Evolutionary conservation across 2,888 invertebrate genomes (phyloP), one percentile per base, ranked within the genome.

Genomic region (Papilio protenor): DNA sequence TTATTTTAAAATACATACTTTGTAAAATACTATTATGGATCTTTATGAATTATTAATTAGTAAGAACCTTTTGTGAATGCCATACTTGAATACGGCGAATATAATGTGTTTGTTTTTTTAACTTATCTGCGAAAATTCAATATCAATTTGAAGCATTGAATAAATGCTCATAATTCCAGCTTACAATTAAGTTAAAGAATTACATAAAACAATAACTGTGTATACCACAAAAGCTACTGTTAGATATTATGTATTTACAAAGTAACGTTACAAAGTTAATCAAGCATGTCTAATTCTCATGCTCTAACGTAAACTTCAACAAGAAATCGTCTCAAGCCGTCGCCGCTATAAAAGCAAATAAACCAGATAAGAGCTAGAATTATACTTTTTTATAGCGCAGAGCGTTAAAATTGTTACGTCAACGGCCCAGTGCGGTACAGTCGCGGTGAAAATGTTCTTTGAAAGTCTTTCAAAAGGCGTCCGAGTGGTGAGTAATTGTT

Each of bases 361-460:
- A 73, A 69, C 77, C 66, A 79, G 80, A 80, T 76, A 73, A 81
- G 81, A 77, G 76, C 76, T 73, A 66, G 73, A 78, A 76, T 79
- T 79, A 79, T 80, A 80, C 73, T 78, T 78, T 77, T 76, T 75
- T 73, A 57, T 71, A 71, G 21, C 59, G 71, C 69, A 64, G 47
- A 79, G 84, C 80, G 78, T 81, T 81, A 81, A 82, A 83, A 83
- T 80, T 82, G 77, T 82, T 82, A 79, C 82, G 79, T 81, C 83
- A 81, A 83, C 80, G 77, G 73, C 76, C 73, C 64, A 23, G 49
- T 55, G 75, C n/a, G 55, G 80, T 80, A 82, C 81, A 80, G 77
- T 81, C 82, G 73, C 79, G 80, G 66, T 76, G 74, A 82, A 82
- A 81, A 80, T 73, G 79, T 61, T 79, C 80, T 80, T 79, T 79